phyloP scores from a whole-genome alignment of 2,113 vertebrate species.

The Girardinichthys multiradiatus region DNA sequence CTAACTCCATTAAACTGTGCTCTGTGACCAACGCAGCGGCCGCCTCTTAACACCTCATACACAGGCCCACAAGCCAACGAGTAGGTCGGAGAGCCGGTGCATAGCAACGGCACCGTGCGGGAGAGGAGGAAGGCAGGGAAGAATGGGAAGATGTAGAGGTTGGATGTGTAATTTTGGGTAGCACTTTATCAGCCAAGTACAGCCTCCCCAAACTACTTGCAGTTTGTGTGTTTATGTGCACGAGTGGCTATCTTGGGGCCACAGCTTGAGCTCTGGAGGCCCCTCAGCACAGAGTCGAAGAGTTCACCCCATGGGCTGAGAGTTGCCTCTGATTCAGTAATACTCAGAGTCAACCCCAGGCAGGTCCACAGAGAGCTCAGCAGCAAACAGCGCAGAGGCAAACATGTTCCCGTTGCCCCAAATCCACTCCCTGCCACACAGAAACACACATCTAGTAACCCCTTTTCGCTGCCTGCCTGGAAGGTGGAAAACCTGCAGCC shows the following conservation, averaged over 20 bases:
- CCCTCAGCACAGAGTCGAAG: slow-evolving; percentile 67
- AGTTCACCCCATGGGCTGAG: slow-evolving; percentile 70
- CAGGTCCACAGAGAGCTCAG: slow-evolving; percentile 46
- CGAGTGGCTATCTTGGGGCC: slow-evolving; percentile 53
- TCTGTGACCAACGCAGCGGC: slow-evolving; percentile 16
- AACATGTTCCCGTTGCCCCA: slow-evolving; percentile 14
- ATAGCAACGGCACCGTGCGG: neutral
- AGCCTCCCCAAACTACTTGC: slow-evolving; percentile 53
- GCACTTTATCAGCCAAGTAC: slow-evolving; percentile 68
- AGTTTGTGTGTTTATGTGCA: slow-evolving; percentile 53
- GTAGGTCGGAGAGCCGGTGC: slow-evolving; percentile 8
- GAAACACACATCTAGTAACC: slow-evolving; percentile 21
- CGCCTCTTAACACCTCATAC: slow-evolving; percentile 30
- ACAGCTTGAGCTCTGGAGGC: slow-evolving; percentile 51
- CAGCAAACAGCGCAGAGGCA: slow-evolving; percentile 36
- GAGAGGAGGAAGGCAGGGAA: neutral
- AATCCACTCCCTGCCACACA: slow-evolving; percentile 7
- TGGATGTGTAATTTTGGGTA: slow-evolving; percentile 47
- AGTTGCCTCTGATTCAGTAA: slow-evolving; percentile 55
- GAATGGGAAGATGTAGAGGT: slow-evolving; percentile 40
- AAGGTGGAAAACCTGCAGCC: slow-evolving; percentile 23
- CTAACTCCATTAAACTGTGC: slow-evolving; percentile 34
- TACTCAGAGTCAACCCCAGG: slow-evolving; percentile 53
- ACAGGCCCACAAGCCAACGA: slow-evolving; percentile 13
- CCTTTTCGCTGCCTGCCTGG: neutral